Evolutionary conservation across 2,113 vertebrate species (phyloP), one percentile per base, ranked within the genome.

Genomic region (Platichthys flesus): DNA sequence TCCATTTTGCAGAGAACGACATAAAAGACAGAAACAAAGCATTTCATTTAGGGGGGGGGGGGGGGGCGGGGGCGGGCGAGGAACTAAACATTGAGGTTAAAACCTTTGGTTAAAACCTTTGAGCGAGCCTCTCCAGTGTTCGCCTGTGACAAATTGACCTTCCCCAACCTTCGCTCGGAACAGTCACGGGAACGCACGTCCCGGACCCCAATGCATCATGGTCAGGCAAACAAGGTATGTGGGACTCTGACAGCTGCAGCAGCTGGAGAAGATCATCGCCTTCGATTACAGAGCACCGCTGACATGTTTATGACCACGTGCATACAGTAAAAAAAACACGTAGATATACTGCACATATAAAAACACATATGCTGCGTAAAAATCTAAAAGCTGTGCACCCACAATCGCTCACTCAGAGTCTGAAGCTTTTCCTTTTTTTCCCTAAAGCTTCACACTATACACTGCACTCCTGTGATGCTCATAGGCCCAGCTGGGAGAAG

Each of bases 401-500:
- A 72, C 65, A 59, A 31, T 37, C 35, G 40, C n/a, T 16, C 14
- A 56, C n/a, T 15, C n/a, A 37, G 57, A 67, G 67, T 71, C 21
- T 54, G 56, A 61, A 80, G 56, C 21, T n/a, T 31, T 31, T 31
- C 31, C 21, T 54, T 37, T 28, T 64, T 64, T 51, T 28, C 73
- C 64, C 74, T 64, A 31, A 31, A 31, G 31, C 56, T 77, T 78
- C 74, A 67, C 61, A 67, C 59, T 37, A 2, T 37, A 37, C 51
- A 73, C 76, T 76, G 56, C 66, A 42, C 70, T 85, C 62, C 61
- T 80, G 45, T 82, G 78, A 83, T 75, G 75, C 68, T 75, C 70
- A 61, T 57, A 81, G 28, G 73, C 79, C 82, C 77, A 78, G 87
- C 89, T 90, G 92, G 88, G 62, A 74, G 75, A 74, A 37, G 35